phyloP scores from a whole-genome alignment of 2,888 invertebrate species.

The Synanthedon tipuliformis region DNA sequence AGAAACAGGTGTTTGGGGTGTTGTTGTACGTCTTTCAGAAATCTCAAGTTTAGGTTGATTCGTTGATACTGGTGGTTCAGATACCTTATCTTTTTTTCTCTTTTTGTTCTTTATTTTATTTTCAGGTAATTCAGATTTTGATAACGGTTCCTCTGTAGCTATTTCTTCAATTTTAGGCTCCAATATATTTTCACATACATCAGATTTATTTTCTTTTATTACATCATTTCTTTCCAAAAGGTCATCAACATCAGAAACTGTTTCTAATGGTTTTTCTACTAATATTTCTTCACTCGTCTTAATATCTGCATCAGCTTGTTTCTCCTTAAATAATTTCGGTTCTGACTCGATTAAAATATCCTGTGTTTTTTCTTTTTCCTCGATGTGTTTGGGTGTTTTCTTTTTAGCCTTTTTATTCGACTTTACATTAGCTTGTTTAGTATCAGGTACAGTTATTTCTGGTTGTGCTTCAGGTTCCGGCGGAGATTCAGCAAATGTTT shows the following conservation, averaged over 20 bases:
- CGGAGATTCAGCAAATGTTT: no score
- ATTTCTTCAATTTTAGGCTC: neutral
- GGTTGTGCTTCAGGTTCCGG: neutral
- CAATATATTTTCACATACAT: neutral
- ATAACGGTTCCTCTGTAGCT: no score
- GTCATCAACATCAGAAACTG: no score
- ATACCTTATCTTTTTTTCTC: conserved; percentile 42
- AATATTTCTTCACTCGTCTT: no score
- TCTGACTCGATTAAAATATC: no score
- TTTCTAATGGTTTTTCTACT: no score
- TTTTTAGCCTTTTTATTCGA: no score
- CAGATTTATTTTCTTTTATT: no score
- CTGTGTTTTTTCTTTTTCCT: neutral
- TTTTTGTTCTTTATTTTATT: conserved; percentile 41
- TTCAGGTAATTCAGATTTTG: conserved; percentile 13
- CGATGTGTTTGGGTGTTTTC: neutral
- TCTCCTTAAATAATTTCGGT: no score
- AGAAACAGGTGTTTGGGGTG: conserved; percentile 22
- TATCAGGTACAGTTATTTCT: neutral
- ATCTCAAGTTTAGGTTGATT: neutral
- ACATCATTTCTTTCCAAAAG: no score
- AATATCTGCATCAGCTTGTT: no score
- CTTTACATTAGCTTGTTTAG: neutral
- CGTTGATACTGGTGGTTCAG: conserved; percentile 3
- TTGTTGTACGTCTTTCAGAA: neutral